Base-by-base conservation (phyloP, 2,888 invertebrate genomes). In the Sclerodermus sp. region DNA sequence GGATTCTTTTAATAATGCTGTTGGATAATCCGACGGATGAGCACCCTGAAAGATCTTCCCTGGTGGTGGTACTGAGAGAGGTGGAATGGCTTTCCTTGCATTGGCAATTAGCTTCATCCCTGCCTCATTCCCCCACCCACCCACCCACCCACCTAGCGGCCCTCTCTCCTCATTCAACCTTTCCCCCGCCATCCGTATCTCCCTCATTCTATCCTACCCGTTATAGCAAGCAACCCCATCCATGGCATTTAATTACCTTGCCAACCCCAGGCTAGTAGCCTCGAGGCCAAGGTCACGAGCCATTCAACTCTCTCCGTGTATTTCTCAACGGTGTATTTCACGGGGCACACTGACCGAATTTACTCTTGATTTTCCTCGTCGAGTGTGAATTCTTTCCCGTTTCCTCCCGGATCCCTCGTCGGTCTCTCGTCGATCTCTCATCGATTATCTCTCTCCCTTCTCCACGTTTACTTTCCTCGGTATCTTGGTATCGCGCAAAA, bases 221-320 rank as follows among this genome's bases (percentile, higher is more conserved):
- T 73, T 71, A 71, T 67, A 69, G 63, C 65, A 62, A 66, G 62
- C 70, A 69, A 73, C 75, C 70, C 74, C 74, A 67, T 74, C 71
- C 73, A 66, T 67, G 70, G 76, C 72, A 76, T 75, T 76, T 76
- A 76, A 76, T 76, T 76, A 76, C 75, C 74, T 74, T 65, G 67
- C 73, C 72, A 70, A 71, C 72, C 72, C 70, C 70, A 70, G 70
- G 69, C 71, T 66, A 62, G 60, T 64, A 58, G 70, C 71, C 68
- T 73, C 63, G 70, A 63, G 75, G 74, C 75, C 76, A 76, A 76
- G 76, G 76, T 74, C 75, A 70, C 71, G 72, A 73, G 69, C 72
- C 74, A 75, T 75, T 73, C 71, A 73, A 69, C 73, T 74, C 69
- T 64, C 60, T 23, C 23, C 3, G 23, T 62, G 70, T 64, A 69